Evolutionary conservation across 2,888 invertebrate species (phyloP), one percentile per base, ranked within the genome.

Genomic region (Lithosia quadra): DNA sequence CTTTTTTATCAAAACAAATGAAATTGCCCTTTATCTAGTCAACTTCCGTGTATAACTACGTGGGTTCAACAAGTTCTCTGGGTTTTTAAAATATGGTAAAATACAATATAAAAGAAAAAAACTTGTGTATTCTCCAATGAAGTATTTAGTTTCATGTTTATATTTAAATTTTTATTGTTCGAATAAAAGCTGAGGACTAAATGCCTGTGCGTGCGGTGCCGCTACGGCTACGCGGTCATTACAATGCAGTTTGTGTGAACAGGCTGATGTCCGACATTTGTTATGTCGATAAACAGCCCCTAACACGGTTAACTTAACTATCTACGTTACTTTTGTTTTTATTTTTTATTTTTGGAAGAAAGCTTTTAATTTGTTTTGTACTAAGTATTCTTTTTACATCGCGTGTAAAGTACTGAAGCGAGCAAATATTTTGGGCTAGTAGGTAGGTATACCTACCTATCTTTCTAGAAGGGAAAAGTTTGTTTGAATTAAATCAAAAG

Each of bases 191-290:
- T 61, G 85, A 86, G 83, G 83, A 86, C 84, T 84, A 84, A 86
- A 92, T 90, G 83, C 86, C 84, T 82, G 73, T 78, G 88, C 90
- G 88, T 90, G 83, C 84, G 73, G 75, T 21, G 49, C 72, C 79
- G 71, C 79, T 80, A 76, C 73, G 81, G 83, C 79, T 86, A 93
- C 80, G 75, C 74, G 81, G 83, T 79, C 86, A 93, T 93, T 92
- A 89, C 87, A 82, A 93, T 92, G 91, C 92, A 90, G 87, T 82
- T 76, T 88, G 82, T 89, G 90, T 86, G 83, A 86, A 84, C 85
- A 64, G 82, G 76, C 84, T 77, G 84, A 79, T 81, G 90, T 71
- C 76, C 84, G 81, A 92, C 92, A 92, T 93, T 87, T 85, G 81
- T 88, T 88, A 92, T 90, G 87, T 80, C 84, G 74, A 79, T 81